Evolutionary conservation across 2,888 invertebrate species (phyloP).

Genomic region (Cylloceria caligata): DNA sequence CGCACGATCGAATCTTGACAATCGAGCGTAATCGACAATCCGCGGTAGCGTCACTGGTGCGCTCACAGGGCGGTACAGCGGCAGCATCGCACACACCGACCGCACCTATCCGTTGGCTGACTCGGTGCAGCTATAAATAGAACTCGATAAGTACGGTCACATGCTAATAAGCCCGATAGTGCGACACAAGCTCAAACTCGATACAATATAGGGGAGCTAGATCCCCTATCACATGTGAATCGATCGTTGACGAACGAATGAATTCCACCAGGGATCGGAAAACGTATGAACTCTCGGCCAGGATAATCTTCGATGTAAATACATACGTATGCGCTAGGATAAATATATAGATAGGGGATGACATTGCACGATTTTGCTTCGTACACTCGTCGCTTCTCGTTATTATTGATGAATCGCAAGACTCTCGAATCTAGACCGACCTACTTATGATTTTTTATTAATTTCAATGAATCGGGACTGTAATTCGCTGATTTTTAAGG

Average conservation of each 20-base stretch:
- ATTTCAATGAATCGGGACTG: too few species aligned
- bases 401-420: too few species aligned
- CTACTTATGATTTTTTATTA: too few species aligned
- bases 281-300: conserved; percentile 24
- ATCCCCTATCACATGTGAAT: conserved; percentile 18
- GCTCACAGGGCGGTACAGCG: conserved; percentile 17
- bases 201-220: conserved; percentile 32
- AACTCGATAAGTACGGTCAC: conserved; percentile 64
- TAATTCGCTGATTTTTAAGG: too few species aligned
- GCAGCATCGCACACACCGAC: conserved; percentile 18
- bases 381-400: neutral
- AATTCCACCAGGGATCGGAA: conserved; percentile 24
- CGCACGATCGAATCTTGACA: conserved; percentile 58
- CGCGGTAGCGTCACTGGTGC: conserved; percentile 49
- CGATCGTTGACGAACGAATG: conserved; percentile 39
- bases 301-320: neutral
- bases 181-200: conserved; percentile 26
- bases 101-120: conserved; percentile 55
- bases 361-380: neutral
- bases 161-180: conserved; percentile 57
- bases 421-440: too few species aligned
- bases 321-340: neutral
- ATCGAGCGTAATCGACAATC: conserved; percentile 60
- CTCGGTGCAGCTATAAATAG: conserved; percentile 62
- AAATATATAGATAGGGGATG: neutral